Evolutionary conservation across 2,888 invertebrate species (phyloP).

Genomic region (Colletes collaris): DNA sequence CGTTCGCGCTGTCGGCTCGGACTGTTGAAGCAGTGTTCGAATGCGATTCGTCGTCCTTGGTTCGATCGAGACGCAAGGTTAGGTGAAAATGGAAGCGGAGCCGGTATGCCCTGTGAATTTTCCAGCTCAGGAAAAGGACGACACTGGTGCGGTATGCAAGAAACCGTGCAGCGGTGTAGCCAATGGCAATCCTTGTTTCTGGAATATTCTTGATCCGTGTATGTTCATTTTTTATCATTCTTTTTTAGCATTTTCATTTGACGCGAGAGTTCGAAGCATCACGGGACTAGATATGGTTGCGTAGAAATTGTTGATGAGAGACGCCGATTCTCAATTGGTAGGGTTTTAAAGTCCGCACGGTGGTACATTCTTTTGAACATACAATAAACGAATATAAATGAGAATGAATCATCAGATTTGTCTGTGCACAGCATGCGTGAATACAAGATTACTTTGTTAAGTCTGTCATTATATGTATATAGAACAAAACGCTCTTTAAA

Average conservation of each 20-base stretch:
- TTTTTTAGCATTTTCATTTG: neutral
- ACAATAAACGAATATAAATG: neutral
- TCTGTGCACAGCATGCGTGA: neutral
- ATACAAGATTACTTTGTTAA: no score
- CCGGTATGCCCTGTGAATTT: constrained; percentile 51
- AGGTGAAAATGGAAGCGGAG: constrained; percentile 58
- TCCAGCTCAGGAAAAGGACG: constrained; percentile 60
- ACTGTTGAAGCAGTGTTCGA: constrained; percentile 46
- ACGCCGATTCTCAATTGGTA: neutral
- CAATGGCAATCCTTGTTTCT: constrained; percentile 82
- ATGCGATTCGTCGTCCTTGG: constrained; percentile 55
- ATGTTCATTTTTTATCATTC: constrained; percentile 75
- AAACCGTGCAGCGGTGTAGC: constrained; percentile 52
- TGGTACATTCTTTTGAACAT: neutral
- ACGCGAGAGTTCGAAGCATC: neutral
- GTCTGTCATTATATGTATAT: no score
- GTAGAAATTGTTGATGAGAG: constrained; percentile 1
- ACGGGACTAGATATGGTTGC: neutral
- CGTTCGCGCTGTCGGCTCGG: constrained; percentile 24
- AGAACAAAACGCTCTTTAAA: no score
- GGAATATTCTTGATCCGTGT: constrained; percentile 84
- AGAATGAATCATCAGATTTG: neutral
- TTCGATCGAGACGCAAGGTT: constrained; percentile 43
- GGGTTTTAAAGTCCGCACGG: neutral
- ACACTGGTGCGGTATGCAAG: constrained; percentile 56